Evolutionary conservation across 2,888 invertebrate genomes (phyloP).

Genomic region (Lypha dubia): DNA sequence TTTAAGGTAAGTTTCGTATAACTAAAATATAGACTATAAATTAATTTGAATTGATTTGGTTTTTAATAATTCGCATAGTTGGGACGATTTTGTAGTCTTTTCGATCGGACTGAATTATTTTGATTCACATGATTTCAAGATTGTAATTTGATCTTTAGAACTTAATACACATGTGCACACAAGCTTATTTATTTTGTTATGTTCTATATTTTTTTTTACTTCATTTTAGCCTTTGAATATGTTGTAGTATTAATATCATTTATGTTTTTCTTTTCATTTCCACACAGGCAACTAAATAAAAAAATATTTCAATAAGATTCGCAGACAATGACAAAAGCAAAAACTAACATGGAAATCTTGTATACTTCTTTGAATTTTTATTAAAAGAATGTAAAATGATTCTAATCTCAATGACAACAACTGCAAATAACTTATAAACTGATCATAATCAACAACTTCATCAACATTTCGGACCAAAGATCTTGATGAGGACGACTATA

Average conservation of each 20-base stretch:
- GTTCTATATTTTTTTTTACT: background rate
- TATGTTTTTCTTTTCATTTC: constrained; percentile 53
- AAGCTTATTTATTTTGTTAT: no score
- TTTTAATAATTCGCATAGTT: no score
- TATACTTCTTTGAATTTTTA: constrained; percentile 52
- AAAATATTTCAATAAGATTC: constrained; percentile 67
- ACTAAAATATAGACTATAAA: no score
- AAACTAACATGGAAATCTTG: constrained; percentile 41
- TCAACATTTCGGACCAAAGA: constrained; percentile 45
- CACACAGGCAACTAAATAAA: constrained; percentile 62
- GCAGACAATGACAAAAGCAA: constrained; percentile 64
- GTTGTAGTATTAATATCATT: constrained; percentile 6
- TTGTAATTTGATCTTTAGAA: constrained; percentile 13
- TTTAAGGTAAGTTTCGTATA: no score
- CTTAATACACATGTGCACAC: no score
- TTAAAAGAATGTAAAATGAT: constrained; percentile 65
- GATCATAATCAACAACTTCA: constrained; percentile 51
- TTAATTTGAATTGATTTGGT: no score
- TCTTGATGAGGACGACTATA: constrained; percentile 40
- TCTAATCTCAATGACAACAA: constrained; percentile 54
- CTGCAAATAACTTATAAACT: constrained; percentile 49
- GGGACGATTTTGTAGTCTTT: no score
- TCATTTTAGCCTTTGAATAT: constrained; percentile 2
- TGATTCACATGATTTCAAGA: constrained; percentile 29
- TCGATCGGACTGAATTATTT: no score